Percentiles rank a stretch among this genome's conserved stretches.
Conservation (phyloP, 2,113 vertebrate genomes). For the Aegotheles bennettii region DNA sequence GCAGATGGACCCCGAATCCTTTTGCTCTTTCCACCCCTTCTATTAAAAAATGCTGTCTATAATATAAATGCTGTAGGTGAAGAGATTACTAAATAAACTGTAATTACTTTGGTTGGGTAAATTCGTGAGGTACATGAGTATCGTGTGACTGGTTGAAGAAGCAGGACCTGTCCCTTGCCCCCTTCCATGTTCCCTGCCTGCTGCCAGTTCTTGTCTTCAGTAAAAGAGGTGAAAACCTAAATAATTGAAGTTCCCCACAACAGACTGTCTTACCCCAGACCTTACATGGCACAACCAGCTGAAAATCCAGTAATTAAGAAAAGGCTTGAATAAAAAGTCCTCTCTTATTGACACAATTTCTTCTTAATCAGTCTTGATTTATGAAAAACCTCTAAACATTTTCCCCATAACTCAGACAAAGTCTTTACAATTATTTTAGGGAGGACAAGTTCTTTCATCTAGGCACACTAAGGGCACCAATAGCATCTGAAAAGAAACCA, state of each 20-base stretch:
- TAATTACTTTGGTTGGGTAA: not conserved
- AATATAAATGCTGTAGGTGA: not conserved
- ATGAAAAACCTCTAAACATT: not conserved
- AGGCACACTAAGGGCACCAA: rapidly evolving
- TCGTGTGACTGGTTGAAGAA: not conserved
- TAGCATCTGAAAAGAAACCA: not conserved
- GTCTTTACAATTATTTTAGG: not conserved
- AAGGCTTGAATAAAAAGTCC: not conserved
- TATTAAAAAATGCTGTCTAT: not conserved
- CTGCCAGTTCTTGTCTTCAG: not conserved
- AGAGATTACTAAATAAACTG: not conserved
- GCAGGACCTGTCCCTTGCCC: not conserved
- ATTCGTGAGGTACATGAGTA: rapidly evolving
- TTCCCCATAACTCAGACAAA: not conserved
- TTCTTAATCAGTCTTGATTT: not conserved
- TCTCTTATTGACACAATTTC: rapidly evolving
- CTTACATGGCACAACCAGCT: not conserved
- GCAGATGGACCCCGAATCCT: not conserved
- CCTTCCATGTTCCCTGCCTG: not conserved
- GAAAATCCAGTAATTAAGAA: not conserved
- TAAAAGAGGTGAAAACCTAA: not conserved
- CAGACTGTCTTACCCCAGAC: not conserved
- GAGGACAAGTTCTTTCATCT: not conserved
- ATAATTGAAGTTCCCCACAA: not conserved
- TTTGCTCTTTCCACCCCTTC: not conserved